A percentile compares a stretch with the other conserved stretches of the same genome.
Conservation (phyloP, 2,113 vertebrate genomes). For the Collichthys lucidus region DNA sequence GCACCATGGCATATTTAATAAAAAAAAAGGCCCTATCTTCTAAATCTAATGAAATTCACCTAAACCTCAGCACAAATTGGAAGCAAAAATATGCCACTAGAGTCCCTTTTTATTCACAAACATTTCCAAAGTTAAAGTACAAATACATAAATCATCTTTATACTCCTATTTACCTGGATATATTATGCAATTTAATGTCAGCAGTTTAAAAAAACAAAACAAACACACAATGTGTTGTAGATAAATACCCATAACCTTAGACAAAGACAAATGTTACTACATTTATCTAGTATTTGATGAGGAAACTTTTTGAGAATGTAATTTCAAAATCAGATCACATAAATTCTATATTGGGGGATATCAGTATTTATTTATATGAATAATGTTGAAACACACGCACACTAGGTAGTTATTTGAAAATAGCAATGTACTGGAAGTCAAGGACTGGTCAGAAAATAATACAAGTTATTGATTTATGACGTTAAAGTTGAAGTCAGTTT, state of each 20-base stretch:
- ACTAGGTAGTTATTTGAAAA: constrained; percentile 1
- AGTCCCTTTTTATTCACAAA: background rate
- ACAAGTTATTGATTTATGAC: background rate
- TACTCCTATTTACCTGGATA: background rate
- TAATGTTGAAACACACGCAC: constrained; percentile 25
- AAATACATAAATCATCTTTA: background rate
- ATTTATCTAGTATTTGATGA: constrained; percentile 6
- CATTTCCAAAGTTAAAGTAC: background rate
- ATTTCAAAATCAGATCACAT: constrained; percentile 33
- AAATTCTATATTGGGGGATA: constrained; percentile 12
- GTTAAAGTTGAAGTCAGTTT: background rate
- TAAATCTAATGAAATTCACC: constrained; percentile 22
- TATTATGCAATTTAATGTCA: background rate
- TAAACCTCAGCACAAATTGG: background rate
- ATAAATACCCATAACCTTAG: background rate
- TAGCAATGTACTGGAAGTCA: background rate
- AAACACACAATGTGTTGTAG: background rate
- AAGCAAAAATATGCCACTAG: constrained; percentile 9
- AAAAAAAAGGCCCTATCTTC: constrained; percentile 12
- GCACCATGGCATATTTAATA: constrained; percentile 25
- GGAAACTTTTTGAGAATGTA: constrained; percentile 14
- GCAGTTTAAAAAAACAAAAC: background rate
- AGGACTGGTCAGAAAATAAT: background rate
- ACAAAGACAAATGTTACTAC: background rate
- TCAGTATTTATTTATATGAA: constrained; percentile 39